These are phyloP conservation scores for Tenthredo notha DNA, from an alignment of 2,888 invertebrate species.

Conservation along the genomic window DNA sequence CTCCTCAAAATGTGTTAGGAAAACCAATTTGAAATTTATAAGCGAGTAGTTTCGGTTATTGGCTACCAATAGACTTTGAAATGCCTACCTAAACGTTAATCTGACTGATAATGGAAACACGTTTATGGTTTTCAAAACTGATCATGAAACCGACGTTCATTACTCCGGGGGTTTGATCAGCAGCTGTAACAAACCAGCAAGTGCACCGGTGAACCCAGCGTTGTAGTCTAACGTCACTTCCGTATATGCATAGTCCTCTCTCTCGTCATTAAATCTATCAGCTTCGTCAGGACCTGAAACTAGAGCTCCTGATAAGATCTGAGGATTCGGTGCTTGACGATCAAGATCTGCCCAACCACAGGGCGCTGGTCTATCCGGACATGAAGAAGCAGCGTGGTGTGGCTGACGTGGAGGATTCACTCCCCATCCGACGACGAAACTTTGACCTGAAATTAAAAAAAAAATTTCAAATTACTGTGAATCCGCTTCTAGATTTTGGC, in stretches of 20 bases:
- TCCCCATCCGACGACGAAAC: conserved; percentile 81
- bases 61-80: no score
- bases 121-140: neutral
- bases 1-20: neutral
- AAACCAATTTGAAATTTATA: neutral
- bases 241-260: conserved; percentile 80
- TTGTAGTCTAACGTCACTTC: conserved; percentile 82
- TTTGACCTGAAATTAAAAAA: conserved; percentile 74
- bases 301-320: conserved; percentile 80
- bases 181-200: conserved; percentile 79
- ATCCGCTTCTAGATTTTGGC: neutral
- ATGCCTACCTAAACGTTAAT: neutral
- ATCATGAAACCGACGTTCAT: neutral
- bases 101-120: neutral
- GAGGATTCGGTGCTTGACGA: conserved; percentile 79
- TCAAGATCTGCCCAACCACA: conserved; percentile 80
- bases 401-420: conserved; percentile 80
- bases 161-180: conserved; percentile 59
- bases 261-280: conserved; percentile 79
- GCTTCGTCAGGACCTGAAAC: conserved; percentile 81
- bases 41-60: neutral
- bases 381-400: conserved; percentile 81
- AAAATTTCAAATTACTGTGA: neutral
- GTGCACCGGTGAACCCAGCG: conserved; percentile 80
- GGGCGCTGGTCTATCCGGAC: conserved; percentile 78